These are phyloP conservation scores for Harpagifer antarcticus DNA, from an alignment of 2,797 vertebrate genomes.

Conservation along the genomic window DNA sequence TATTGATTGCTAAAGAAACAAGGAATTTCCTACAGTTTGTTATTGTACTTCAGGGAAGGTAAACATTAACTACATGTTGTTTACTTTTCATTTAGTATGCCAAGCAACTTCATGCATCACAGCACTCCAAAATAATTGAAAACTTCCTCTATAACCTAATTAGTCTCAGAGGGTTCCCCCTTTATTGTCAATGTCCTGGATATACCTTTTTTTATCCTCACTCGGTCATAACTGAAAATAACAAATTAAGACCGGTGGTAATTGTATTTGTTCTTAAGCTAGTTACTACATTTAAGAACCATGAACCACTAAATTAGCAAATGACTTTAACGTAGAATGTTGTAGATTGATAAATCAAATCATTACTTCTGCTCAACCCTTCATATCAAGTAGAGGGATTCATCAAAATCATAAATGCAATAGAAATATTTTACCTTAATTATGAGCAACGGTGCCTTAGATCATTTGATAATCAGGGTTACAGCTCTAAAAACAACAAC, in stretches of 20 bases:
- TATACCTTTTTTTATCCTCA: too few relatives aligned
- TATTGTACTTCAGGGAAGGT: background rate
- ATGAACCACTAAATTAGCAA: background rate
- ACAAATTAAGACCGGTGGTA: background rate
- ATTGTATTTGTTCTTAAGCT: background rate
- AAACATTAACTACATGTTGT: slow-evolving; percentile 3
- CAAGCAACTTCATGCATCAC: background rate
- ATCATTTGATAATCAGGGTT: background rate
- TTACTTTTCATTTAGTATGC: background rate
- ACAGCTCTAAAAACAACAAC: background rate
- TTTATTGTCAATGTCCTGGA: background rate
- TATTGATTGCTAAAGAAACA: slow-evolving; percentile 8
- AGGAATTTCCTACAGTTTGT: background rate
- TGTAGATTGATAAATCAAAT: background rate
- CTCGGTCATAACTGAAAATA: background rate
- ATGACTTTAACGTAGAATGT: background rate
- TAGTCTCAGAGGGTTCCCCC: background rate
- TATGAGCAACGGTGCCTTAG: background rate
- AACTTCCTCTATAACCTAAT: background rate
- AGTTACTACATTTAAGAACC: background rate
- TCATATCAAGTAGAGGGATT: background rate
- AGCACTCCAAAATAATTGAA: background rate
- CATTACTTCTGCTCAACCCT: background rate
- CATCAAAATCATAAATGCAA: background rate
- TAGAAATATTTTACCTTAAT: background rate